phyloP scores from a whole-genome alignment of 35 echinoderm and acorn worm species.

The Ptychodera flava region DNA sequence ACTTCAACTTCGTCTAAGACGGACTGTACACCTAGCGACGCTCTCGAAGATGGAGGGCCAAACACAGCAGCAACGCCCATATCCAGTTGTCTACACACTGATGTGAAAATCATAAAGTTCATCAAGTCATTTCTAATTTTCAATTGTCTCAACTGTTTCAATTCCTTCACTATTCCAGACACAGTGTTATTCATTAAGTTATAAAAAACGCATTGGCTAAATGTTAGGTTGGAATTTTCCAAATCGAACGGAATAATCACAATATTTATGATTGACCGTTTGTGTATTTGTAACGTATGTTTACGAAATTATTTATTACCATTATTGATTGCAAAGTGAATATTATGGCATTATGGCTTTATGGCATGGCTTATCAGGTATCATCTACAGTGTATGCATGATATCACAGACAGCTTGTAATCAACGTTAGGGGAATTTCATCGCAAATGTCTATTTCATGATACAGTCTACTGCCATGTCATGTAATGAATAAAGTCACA shows the following conservation, averaged over 20 bases:
- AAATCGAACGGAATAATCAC: not conserved
- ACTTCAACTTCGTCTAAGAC: conserved; percentile 33
- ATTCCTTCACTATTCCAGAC: not conserved
- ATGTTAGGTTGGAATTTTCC: not conserved
- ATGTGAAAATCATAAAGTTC: not conserved
- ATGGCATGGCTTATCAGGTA: too few relatives aligned
- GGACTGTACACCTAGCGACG: conserved; percentile 19
- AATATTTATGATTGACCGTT: too few relatives aligned
- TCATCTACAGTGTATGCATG: too few relatives aligned
- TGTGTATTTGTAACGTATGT: too few relatives aligned
- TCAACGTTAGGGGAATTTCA: too few relatives aligned
- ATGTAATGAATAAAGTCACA: too few relatives aligned
- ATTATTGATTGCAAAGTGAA: too few relatives aligned
- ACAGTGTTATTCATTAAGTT: not conserved
- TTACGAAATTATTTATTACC: too few relatives aligned
- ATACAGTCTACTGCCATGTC: too few relatives aligned
- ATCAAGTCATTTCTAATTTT: not conserved
- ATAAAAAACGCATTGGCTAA: not conserved
- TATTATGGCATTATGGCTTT: too few relatives aligned
- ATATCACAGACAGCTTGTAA: too few relatives aligned
- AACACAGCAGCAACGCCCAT: conserved; percentile 40
- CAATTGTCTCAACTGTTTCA: not conserved
- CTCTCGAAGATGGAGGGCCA: conserved; percentile 23
- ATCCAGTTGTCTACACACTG: conserved; percentile 29
- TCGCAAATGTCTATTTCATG: too few relatives aligned